A percentile compares a stretch with the other conserved stretches of the same genome.
These are phyloP conservation scores for Hydrotaea cyrtoneurina DNA, from an alignment of 2,888 invertebrate species.

Conservation along the genomic window DNA sequence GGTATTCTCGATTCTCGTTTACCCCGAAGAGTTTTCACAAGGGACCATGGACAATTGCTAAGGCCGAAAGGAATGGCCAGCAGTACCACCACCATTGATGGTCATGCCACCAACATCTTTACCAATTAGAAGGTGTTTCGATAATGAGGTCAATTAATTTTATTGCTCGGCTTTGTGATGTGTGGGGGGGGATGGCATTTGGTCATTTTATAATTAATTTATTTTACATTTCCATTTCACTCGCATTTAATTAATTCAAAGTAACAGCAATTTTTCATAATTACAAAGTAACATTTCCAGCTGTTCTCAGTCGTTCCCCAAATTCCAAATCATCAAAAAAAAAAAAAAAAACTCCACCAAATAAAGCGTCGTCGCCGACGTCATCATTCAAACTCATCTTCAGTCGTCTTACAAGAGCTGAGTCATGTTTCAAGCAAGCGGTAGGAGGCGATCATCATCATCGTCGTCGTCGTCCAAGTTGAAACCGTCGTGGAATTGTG, in stretches of 20 bases:
- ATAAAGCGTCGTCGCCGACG: neutral
- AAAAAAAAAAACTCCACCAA: neutral
- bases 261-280: constrained; percentile 54
- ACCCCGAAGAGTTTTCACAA: neutral
- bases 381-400: too few species aligned
- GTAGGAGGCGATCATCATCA: constrained; percentile 54
- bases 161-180: constrained; percentile 10
- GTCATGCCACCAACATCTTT: constrained; percentile 57
- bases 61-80: constrained; percentile 27
- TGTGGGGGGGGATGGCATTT: neutral
- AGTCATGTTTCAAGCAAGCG: constrained; percentile 64
- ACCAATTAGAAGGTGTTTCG: constrained; percentile 62
- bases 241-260: constrained; percentile 57
- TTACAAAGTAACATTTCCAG: constrained; percentile 48
- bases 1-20: neutral
- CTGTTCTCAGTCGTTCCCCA: constrained; percentile 40
- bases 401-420: constrained; percentile 32
- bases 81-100: neutral
- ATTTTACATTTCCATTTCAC: constrained; percentile 27
- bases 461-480: constrained; percentile 5
- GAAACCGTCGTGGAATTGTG: constrained; percentile 37
- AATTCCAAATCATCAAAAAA: constrained; percentile 18
- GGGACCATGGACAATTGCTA: constrained; percentile 46
- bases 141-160: constrained; percentile 59
- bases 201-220: constrained; percentile 51